Conservation (phyloP, 1,140 invertebrate species). For the Tribolium madens region DNA sequence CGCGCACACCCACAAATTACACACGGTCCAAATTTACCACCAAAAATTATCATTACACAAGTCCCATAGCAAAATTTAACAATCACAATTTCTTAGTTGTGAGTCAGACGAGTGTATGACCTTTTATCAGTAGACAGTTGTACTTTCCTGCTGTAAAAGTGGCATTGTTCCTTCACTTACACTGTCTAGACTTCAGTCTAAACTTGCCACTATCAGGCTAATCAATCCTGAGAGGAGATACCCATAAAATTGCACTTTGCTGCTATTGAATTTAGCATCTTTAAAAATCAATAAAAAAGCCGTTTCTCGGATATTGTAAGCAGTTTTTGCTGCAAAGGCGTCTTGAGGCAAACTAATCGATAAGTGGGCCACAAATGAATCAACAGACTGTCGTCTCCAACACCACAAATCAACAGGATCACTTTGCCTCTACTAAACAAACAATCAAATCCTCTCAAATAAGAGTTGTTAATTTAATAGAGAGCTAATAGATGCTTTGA, state of each 20-base stretch:
- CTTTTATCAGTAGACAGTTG: background rate
- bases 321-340: background rate
- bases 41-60: no score
- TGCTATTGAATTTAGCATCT: background rate
- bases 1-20: background rate
- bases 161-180: background rate
- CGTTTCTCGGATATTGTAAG: background rate
- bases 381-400: conserved; percentile 5
- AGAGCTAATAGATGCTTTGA: background rate
- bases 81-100: background rate
- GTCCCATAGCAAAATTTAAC: no score
- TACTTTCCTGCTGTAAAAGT: background rate
- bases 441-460: background rate
- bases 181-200: background rate
- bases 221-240: background rate
- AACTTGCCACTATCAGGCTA: background rate
- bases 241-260: background rate
- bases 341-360: background rate
- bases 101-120: background rate
- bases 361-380: conserved; percentile 3
- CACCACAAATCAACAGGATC: conserved; percentile 20
- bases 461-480: background rate
- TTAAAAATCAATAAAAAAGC: background rate
- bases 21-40: background rate
- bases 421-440: background rate